phyloP scores from a whole-genome alignment of 2,888 invertebrate genomes.

The Adineta ricciae region DNA sequence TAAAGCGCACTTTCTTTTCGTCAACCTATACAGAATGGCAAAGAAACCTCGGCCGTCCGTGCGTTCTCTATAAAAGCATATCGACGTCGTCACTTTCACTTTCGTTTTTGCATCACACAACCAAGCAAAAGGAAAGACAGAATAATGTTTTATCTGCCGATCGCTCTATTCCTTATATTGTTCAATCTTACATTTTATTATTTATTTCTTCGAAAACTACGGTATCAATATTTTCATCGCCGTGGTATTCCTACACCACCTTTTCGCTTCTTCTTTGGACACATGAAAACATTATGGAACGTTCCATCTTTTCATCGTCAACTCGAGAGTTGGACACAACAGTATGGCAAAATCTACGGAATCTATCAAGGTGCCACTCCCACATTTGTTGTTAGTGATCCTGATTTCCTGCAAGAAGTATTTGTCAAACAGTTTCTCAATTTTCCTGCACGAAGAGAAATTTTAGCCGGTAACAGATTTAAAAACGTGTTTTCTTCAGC shows the following conservation, averaged over 20 bases:
- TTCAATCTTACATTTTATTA: not conserved
- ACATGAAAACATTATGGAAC: not conserved
- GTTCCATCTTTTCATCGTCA: not conserved
- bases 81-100: too few species aligned
- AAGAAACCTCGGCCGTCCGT: too few species aligned
- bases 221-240: not conserved
- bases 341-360: not conserved
- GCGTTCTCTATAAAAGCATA: too few species aligned
- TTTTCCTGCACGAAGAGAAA: not conserved
- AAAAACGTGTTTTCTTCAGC: too few species aligned
- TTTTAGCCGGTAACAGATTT: too few species aligned
- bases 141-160: not conserved
- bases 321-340: not conserved
- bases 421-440: not conserved
- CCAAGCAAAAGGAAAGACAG: too few species aligned
- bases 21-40: too few species aligned
- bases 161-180: not conserved
- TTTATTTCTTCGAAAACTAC: not conserved
- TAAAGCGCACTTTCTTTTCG: too few species aligned
- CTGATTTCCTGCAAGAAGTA: not conserved
- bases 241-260: not conserved
- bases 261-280: not conserved
- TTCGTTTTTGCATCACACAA: too few species aligned
- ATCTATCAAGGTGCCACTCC: not conserved
- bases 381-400: not conserved